A percentile compares a stretch with the other conserved stretches of the same genome.
Evolutionary conservation across 2,888 invertebrate genomes (phyloP).

Genomic region (Papilio demoleus): DNA sequence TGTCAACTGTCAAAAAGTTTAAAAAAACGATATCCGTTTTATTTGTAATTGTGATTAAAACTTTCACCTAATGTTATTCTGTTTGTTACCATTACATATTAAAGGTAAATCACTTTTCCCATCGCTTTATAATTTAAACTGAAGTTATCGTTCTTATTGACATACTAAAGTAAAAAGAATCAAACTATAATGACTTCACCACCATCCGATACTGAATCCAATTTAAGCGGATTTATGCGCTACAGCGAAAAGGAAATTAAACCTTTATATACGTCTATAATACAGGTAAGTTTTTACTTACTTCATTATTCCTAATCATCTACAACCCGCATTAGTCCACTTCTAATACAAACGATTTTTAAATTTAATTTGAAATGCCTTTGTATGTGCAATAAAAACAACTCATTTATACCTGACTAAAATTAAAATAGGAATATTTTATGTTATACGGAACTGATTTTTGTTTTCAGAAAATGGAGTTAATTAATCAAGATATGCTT

Average conservation of each 20-base stretch:
- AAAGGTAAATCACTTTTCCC: too few relatives aligned
- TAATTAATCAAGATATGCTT: constrained; percentile 72
- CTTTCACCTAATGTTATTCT: too few relatives aligned
- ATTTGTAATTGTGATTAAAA: too few relatives aligned
- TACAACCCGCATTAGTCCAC: too few relatives aligned
- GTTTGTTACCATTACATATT: too few relatives aligned
- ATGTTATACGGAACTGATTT: neutral
- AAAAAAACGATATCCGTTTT: neutral
- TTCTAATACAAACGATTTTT: too few relatives aligned
- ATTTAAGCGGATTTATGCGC: constrained; percentile 75
- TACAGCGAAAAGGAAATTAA: constrained; percentile 70
- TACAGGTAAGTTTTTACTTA: constrained; percentile 58
- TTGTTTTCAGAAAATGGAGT: constrained; percentile 69
- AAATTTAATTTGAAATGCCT: too few relatives aligned
- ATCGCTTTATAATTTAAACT: too few relatives aligned
- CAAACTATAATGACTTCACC: constrained; percentile 63
- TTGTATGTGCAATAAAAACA: too few relatives aligned
- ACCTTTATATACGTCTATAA: constrained; percentile 67
- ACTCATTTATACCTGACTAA: neutral
- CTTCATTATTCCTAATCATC: neutral
- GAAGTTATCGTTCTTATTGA: constrained; percentile 6
- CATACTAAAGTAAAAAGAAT: neutral
- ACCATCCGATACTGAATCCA: constrained; percentile 74
- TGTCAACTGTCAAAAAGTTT: constrained; percentile 15
- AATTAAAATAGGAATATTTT: neutral